Evolutionary conservation across 2,797 vertebrate species (phyloP).

Genomic region (Melanogrammus aeglefinus): DNA sequence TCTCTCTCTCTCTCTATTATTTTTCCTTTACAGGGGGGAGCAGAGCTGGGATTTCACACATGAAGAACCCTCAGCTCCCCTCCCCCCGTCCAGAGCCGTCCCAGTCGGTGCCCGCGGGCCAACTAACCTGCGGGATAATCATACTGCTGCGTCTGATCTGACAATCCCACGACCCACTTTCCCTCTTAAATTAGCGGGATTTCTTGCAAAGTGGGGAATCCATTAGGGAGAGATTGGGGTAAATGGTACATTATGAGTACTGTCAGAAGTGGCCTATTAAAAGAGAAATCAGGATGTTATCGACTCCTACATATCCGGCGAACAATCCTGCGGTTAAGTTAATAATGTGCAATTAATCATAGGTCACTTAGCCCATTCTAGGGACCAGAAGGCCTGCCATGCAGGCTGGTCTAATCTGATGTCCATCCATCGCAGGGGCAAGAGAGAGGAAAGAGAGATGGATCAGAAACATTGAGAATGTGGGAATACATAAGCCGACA

Average conservation of each 20-base stretch:
- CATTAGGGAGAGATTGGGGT: conserved; percentile 63
- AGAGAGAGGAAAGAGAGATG: conserved; percentile 41
- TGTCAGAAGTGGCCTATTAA: conserved; percentile 73
- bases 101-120: conserved; percentile 33
- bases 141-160: conserved; percentile 26
- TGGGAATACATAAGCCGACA: not conserved
- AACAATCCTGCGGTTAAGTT: conserved; percentile 67
- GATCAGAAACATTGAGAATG: not conserved
- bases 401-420: conserved; percentile 53
- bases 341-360: conserved; percentile 77
- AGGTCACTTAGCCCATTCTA: conserved; percentile 65
- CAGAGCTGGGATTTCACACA: conserved; percentile 52
- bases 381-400: conserved; percentile 44
- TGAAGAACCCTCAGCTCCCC: conserved; percentile 40
- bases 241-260: conserved; percentile 73
- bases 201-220: conserved; percentile 58
- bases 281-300: conserved; percentile 70
- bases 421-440: conserved; percentile 40
- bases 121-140: conserved; percentile 47
- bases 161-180: conserved; percentile 43
- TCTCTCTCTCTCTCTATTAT: not conserved
- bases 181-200: conserved; percentile 58
- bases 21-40: conserved; percentile 13
- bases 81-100: conserved; percentile 19
- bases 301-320: conserved; percentile 64